These are phyloP conservation scores for Diadromus collaris DNA, from an alignment of 2,888 invertebrate species.

Conservation along the genomic window DNA sequence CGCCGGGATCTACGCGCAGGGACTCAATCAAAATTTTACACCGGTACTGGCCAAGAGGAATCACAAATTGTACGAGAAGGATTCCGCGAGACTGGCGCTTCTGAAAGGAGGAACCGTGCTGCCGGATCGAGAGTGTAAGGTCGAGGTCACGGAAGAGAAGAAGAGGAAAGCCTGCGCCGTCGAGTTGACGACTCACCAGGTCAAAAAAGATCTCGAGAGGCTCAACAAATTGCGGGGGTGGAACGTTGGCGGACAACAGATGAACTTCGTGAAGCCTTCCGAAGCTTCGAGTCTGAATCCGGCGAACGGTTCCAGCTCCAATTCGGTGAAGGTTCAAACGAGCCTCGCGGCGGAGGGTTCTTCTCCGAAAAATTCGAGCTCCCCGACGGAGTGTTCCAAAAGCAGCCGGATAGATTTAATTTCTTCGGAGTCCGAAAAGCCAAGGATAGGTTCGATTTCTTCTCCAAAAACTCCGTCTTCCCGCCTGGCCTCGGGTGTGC, in stretches of 20 bases:
- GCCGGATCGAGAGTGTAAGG: constrained; percentile 40
- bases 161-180: constrained; percentile 81
- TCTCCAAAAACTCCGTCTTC: no score
- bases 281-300: constrained; percentile 3
- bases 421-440: no score
- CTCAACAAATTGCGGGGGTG: constrained; percentile 70
- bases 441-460: no score
- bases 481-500: background rate
- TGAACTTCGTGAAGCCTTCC: constrained; percentile 10
- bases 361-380: background rate
- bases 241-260: constrained; percentile 40
- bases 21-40: constrained; percentile 82
- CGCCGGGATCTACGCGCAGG: constrained; percentile 88
- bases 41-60: constrained; percentile 86
- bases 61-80: constrained; percentile 84
- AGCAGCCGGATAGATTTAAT: background rate
- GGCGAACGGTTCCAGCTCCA: background rate
- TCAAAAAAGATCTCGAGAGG: constrained; percentile 84
- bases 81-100: constrained; percentile 85
- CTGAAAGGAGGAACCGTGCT: constrained; percentile 79
- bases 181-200: constrained; percentile 83
- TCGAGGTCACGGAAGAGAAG: constrained; percentile 39
- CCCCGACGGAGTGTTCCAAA: background rate
- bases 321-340: background rate
- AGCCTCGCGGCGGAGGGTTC: background rate